Conservation (phyloP, 1,140 invertebrate species). For the Lethrus apterus region DNA sequence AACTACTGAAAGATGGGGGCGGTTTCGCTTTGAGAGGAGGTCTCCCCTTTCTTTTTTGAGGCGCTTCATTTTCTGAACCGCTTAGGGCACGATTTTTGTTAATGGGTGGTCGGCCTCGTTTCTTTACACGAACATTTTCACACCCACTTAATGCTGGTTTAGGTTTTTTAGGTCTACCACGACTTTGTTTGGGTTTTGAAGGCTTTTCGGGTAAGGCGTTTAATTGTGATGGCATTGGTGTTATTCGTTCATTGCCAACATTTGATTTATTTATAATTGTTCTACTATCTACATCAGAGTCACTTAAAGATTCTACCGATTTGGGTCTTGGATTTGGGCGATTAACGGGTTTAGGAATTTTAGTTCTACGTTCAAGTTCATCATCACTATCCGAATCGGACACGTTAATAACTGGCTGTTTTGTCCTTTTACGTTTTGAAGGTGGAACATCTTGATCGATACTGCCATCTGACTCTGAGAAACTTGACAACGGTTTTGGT, state of each 20-base stretch:
- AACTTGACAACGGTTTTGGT: slow-evolving; percentile 30
- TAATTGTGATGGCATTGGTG: background rate
- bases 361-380: slow-evolving; percentile 25
- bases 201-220: slow-evolving; percentile 8
- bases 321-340: slow-evolving; percentile 32
- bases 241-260: background rate
- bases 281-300: slow-evolving; percentile 27
- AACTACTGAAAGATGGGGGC: slow-evolving; percentile 29
- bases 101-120: slow-evolving; percentile 40
- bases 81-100: slow-evolving; percentile 27
- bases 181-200: slow-evolving; percentile 26
- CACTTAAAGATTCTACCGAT: slow-evolving; percentile 28
- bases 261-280: background rate
- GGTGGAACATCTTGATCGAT: slow-evolving; percentile 11
- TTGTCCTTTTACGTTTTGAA: slow-evolving; percentile 21
- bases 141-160: slow-evolving; percentile 30
- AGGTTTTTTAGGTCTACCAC: slow-evolving; percentile 40
- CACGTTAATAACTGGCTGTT: slow-evolving; percentile 21
- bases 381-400: slow-evolving; percentile 32
- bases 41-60: slow-evolving; percentile 10
- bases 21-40: slow-evolving; percentile 18
- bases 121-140: slow-evolving; percentile 19
- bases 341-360: slow-evolving; percentile 28
- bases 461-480: slow-evolving; percentile 34
- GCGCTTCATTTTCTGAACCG: slow-evolving; percentile 16